These are phyloP conservation scores for Ptychobarbus kaznakovi DNA, from an alignment of 2,797 vertebrate species.

Conservation along the genomic window DNA sequence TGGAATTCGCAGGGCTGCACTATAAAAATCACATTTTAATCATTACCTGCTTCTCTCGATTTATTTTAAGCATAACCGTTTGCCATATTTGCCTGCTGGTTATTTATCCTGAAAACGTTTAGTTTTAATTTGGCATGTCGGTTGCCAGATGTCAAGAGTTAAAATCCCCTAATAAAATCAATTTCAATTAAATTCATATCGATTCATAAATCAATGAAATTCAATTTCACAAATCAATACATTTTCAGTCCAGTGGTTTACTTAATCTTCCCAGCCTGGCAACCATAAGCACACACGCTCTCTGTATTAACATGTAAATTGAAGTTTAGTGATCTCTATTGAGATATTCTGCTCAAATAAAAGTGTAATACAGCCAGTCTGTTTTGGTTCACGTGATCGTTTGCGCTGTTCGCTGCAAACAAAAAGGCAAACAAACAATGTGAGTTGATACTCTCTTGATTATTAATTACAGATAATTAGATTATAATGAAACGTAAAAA, in stretches of 20 bases:
- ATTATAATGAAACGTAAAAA: not conserved
- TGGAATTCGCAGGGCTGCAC: not conserved
- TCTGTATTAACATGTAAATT: not conserved
- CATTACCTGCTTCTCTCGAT: not conserved
- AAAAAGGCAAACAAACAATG: not conserved
- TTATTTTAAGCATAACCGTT: not conserved
- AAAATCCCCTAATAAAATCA: not conserved
- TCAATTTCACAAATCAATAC: too few species aligned
- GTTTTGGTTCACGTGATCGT: not conserved
- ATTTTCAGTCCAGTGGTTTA: not conserved
- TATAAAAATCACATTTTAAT: not conserved
- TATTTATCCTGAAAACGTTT: too few species aligned
- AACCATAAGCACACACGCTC: not conserved
- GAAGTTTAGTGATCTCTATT: not conserved
- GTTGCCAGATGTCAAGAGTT: not conserved
- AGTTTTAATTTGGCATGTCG: too few species aligned
- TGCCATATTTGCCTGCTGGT: not conserved
- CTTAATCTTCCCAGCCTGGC: not conserved
- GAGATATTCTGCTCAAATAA: not conserved
- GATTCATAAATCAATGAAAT: too few species aligned
- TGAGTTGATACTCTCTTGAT: not conserved
- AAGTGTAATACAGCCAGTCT: not conserved
- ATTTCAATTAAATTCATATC: too few species aligned
- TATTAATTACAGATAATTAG: not conserved
- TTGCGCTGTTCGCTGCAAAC: not conserved